Conservation (phyloP, 2,797 vertebrate genomes). For the Rhinichthys osculus region DNA sequence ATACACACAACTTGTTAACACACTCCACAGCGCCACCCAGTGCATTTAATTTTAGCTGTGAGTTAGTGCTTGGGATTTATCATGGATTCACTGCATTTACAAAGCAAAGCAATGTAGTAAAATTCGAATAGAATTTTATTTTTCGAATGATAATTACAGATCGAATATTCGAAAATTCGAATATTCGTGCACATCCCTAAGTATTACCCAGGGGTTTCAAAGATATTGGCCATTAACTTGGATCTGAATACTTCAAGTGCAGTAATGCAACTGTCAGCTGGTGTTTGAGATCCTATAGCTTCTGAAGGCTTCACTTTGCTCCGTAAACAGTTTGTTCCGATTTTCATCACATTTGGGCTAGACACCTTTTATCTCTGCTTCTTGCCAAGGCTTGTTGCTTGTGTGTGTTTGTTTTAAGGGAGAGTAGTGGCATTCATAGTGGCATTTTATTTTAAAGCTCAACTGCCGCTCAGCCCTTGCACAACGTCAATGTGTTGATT, state of each 20-base stretch:
- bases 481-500: conserved; percentile 36
- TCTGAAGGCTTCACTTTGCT: neutral
- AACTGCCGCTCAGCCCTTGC: neutral
- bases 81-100: too few species aligned
- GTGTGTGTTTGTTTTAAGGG: neutral
- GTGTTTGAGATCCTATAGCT: conserved; percentile 8
- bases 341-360: conserved; percentile 17
- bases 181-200: neutral
- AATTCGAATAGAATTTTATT: too few species aligned
- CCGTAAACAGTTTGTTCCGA: conserved; percentile 29
- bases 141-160: too few species aligned
- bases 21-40: too few species aligned
- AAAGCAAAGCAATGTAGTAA: too few species aligned
- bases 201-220: neutral
- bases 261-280: conserved; percentile 1
- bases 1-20: too few species aligned
- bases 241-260: neutral
- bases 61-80: too few species aligned
- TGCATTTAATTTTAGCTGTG: too few species aligned
- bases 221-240: conserved; percentile 12
- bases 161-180: too few species aligned
- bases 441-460: conserved; percentile 39
- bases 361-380: conserved; percentile 15
- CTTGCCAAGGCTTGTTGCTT: neutral
- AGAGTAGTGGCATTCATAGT: neutral